phyloP scores from a whole-genome alignment of 2,113 vertebrate genomes.

The Oreochromis aureus region DNA sequence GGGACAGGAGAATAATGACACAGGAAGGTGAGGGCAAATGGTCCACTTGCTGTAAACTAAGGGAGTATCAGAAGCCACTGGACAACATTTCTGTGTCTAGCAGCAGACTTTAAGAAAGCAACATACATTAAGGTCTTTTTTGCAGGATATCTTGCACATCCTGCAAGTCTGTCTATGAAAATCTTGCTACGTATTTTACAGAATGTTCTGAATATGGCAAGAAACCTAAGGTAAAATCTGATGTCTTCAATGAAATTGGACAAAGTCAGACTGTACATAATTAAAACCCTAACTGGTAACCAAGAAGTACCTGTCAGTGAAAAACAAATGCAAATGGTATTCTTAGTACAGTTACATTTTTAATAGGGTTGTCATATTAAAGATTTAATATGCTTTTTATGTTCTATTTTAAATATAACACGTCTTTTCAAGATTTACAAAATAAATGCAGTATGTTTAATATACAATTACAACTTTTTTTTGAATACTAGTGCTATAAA shows the following conservation, averaged over 20 bases:
- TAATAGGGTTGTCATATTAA: background rate
- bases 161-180: background rate
- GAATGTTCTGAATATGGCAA: background rate
- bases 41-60: background rate
- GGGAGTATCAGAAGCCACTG: background rate
- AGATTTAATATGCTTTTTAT: background rate
- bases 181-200: background rate
- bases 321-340: background rate
- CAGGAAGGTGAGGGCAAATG: background rate
- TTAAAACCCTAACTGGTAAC: background rate
- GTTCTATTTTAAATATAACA: background rate
- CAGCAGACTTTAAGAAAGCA: background rate
- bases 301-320: background rate
- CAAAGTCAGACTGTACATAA: background rate
- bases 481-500: background rate
- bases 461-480: background rate
- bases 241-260: background rate
- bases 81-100: background rate
- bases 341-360: background rate
- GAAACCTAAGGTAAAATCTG: background rate
- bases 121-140: background rate
- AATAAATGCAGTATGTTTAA: background rate
- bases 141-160: rapidly evolving
- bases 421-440: background rate
- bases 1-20: background rate